These are phyloP conservation scores for Melanophora roralis DNA, from an alignment of 2,888 invertebrate genomes.

Conservation along the genomic window DNA sequence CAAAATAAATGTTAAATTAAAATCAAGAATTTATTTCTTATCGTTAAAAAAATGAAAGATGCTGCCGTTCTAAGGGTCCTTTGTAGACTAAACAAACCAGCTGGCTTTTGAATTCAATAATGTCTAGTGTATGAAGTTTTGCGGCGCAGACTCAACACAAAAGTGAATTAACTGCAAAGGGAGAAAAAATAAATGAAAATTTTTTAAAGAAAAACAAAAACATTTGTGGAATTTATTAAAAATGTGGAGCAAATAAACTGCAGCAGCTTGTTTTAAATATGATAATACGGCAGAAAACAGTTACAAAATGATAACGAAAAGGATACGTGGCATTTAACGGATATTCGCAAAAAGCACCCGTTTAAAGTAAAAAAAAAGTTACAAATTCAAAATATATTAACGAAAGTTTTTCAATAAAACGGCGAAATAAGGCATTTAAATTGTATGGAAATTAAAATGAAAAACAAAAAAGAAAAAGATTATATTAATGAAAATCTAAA, in stretches of 20 bases:
- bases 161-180: constrained; percentile 39
- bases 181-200: not conserved
- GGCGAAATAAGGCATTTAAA: too few species aligned
- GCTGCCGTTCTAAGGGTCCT: not conserved
- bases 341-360: not conserved
- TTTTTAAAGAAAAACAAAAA: not conserved
- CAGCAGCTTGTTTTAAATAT: constrained; percentile 11
- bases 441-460: too few species aligned
- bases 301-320: constrained; percentile 56
- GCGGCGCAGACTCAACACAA: constrained; percentile 56
- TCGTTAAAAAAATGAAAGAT: not conserved
- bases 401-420: not conserved
- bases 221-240: constrained; percentile 45
- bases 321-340: constrained; percentile 58
- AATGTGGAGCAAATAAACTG: constrained; percentile 9
- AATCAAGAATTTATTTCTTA: not conserved
- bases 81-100: constrained; percentile 34
- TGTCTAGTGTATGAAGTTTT: constrained; percentile 10
- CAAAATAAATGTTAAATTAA: not conserved
- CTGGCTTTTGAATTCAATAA: not conserved
- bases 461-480: constrained; percentile 14
- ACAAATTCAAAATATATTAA: constrained; percentile 17
- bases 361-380: not conserved
- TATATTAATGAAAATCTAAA: not conserved
- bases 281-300: constrained; percentile 54